A percentile compares a stretch with the other conserved stretches of the same genome.
Evolutionary conservation across 1,140 invertebrate genomes (phyloP).

Genomic region (Drosophila grimshawi): DNA sequence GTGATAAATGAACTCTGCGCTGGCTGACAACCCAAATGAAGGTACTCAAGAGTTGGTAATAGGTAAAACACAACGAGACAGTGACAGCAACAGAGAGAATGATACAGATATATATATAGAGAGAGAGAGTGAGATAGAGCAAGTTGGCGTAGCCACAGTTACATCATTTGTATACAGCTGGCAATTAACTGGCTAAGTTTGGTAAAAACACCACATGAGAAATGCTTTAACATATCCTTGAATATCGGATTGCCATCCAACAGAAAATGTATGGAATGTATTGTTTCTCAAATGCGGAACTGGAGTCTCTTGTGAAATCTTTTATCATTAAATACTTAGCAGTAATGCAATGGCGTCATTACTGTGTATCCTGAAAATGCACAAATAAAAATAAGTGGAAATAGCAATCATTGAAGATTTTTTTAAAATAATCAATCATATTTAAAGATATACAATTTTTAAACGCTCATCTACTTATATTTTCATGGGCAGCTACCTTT

Average conservation of each 20-base stretch:
- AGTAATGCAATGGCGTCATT: background rate
- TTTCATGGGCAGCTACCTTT: background rate
- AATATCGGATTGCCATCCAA: background rate
- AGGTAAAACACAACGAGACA: conserved; percentile 21
- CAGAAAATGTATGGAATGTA: background rate
- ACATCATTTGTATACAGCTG: conserved; percentile 46
- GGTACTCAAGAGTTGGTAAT: conserved; percentile 40
- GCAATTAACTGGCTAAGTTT: conserved; percentile 37
- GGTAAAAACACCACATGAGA: conserved; percentile 23
- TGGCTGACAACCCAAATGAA: conserved; percentile 71
- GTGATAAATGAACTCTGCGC: conserved; percentile 68
- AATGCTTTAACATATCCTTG: conserved; percentile 19
- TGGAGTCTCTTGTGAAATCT: conserved; percentile 13
- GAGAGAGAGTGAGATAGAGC: background rate
- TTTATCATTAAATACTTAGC: conserved; percentile 4
- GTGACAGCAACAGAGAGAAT: background rate
- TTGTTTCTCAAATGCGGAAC: background rate
- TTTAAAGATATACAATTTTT: too few species aligned
- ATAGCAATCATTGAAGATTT: too few species aligned
- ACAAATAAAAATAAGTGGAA: too few species aligned
- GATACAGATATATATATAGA: too few species aligned
- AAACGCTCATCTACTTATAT: too few species aligned
- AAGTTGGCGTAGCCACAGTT: conserved; percentile 15
- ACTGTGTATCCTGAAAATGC: background rate
- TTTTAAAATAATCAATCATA: too few species aligned